These are phyloP conservation scores for Oreochromis niloticus DNA, from an alignment of 2,113 vertebrate genomes.

Conservation along the genomic window DNA sequence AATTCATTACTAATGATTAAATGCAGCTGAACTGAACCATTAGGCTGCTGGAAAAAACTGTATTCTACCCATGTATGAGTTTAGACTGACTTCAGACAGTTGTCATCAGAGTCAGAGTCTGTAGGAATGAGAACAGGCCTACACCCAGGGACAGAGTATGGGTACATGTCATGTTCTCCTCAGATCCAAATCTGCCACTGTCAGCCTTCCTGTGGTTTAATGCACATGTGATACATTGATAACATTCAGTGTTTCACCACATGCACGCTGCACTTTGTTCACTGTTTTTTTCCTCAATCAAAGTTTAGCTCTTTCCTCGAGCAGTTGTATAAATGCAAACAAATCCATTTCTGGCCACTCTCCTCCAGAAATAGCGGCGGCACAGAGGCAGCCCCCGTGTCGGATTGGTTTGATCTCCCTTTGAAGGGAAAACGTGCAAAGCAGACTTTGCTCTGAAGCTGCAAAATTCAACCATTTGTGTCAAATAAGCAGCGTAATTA, in stretches of 20 bases:
- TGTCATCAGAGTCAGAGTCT: too few relatives aligned
- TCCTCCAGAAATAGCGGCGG: background rate
- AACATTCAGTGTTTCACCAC: background rate
- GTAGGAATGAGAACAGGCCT: background rate
- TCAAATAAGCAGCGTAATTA: background rate
- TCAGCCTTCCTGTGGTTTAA: background rate
- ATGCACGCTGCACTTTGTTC: fast-evolving
- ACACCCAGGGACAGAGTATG: background rate
- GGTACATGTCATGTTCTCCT: background rate
- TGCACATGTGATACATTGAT: background rate
- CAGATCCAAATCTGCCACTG: fast-evolving
- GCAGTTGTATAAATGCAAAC: background rate
- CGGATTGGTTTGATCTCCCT: background rate
- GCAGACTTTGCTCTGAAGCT: background rate
- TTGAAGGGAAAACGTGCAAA: fast-evolving
- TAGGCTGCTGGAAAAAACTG: background rate
- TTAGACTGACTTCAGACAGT: too few relatives aligned
- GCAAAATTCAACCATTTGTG: background rate
- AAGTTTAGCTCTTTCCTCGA: background rate
- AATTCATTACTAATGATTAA: fast-evolving
- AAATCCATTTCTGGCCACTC: background rate
- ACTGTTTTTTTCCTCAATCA: background rate
- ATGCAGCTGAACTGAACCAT: background rate
- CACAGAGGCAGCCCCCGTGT: background rate
- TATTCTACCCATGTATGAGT: too few relatives aligned